Percentiles rank a stretch among this genome's conserved stretches.
Evolutionary conservation across 1,140 invertebrate genomes (phyloP).

Genomic region (Drosophila repleta): DNA sequence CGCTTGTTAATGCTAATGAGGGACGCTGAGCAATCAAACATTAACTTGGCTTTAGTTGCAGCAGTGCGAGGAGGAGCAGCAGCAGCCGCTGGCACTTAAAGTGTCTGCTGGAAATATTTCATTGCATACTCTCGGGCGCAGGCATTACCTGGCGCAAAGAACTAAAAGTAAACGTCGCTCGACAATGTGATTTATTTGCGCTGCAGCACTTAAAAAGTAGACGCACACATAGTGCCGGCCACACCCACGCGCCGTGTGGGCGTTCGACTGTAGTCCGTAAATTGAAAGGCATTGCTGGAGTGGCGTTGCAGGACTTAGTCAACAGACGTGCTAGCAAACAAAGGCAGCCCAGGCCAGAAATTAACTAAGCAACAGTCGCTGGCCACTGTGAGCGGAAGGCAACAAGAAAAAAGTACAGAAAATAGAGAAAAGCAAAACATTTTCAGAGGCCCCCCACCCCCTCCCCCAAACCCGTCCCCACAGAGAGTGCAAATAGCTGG

Average conservation of each 20-base stretch:
- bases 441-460: not conserved
- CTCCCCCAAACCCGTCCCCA: too few relatives aligned
- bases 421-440: not conserved
- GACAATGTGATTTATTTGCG: slow-evolving; percentile 73
- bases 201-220: slow-evolving; percentile 79
- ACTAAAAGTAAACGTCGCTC: slow-evolving; percentile 18
- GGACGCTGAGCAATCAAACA: slow-evolving; percentile 45
- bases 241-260: slow-evolving; percentile 40
- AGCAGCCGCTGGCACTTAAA: slow-evolving; percentile 49
- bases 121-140: slow-evolving; percentile 70
- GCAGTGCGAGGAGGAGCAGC: not conserved
- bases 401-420: not conserved
- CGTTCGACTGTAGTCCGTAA: slow-evolving; percentile 32
- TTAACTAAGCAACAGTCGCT: slow-evolving; percentile 70
- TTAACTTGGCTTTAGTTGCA: slow-evolving; percentile 38
- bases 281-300: slow-evolving; percentile 53
- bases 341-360: slow-evolving; percentile 51
- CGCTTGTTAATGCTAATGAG: slow-evolving; percentile 75
- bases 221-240: slow-evolving; percentile 59
- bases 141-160: slow-evolving; percentile 50
- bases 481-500: slow-evolving; percentile 43
- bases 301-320: slow-evolving; percentile 45
- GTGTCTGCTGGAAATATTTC: slow-evolving; percentile 67
- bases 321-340: slow-evolving; percentile 64
- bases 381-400: not conserved